Evolutionary conservation across 2,113 vertebrate genomes (phyloP).

Genomic region (Crypturellus undulatus): DNA sequence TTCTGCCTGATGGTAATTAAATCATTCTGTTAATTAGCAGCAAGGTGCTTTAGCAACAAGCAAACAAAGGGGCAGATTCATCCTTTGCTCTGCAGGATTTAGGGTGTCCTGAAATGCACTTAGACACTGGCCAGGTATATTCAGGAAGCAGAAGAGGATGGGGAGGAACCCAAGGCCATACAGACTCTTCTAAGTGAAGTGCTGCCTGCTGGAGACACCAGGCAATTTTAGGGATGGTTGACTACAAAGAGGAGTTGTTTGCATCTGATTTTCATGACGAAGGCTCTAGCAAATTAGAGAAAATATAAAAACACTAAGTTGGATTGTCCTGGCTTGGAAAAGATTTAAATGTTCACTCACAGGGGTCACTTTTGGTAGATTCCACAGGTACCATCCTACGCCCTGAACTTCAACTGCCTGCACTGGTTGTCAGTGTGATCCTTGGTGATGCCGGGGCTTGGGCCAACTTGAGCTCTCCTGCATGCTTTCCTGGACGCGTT

Average conservation of each 20-base stretch:
- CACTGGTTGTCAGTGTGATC: not conserved
- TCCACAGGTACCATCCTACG: fast-evolving
- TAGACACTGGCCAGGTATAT: not conserved
- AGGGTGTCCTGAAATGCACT: not conserved
- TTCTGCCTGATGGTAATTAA: conserved; percentile 65
- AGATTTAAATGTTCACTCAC: not conserved
- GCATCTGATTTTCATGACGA: fast-evolving
- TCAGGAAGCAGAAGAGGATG: not conserved
- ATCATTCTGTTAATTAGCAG: conserved; percentile 61
- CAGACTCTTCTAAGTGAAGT: not conserved
- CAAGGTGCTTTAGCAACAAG: conserved; percentile 67
- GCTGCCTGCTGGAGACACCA: not conserved
- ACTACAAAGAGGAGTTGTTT: not conserved
- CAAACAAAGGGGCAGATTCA: conserved; percentile 40
- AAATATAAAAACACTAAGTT: not conserved
- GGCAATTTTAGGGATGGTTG: not conserved
- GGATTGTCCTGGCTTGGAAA: not conserved
- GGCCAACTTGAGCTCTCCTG: not conserved
- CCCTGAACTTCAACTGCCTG: not conserved
- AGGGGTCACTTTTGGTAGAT: fast-evolving
- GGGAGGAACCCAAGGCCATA: not conserved
- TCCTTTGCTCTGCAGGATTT: not conserved
- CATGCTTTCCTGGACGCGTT: not conserved
- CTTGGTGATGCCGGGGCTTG: not conserved
- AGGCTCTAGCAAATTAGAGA: not conserved